Evolutionary conservation across 2,113 vertebrate genomes (phyloP).

Genomic region (Siphamia tubifer): DNA sequence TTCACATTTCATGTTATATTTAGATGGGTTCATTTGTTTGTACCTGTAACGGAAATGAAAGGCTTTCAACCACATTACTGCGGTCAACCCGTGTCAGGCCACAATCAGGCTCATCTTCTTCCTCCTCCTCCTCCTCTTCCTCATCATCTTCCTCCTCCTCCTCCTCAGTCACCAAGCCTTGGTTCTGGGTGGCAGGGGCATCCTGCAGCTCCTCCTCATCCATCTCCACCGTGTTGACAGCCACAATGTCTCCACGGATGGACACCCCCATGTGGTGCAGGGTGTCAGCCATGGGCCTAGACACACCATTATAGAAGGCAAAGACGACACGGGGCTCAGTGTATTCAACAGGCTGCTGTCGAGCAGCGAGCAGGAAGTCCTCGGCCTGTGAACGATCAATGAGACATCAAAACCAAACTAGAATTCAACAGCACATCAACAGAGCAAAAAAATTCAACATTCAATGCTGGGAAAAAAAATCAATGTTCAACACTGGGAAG

Average conservation of each 20-base stretch:
- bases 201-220: conserved; percentile 23
- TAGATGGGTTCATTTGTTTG: no score
- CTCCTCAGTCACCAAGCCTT: not conserved
- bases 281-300: conserved; percentile 88
- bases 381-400: conserved; percentile 89
- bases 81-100: conserved; percentile 84
- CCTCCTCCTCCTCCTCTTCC: conserved; percentile 9
- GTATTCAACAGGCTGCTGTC: conserved; percentile 91
- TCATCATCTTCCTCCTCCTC: conserved; percentile 7
- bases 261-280: conserved; percentile 90
- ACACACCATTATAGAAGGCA: conserved; percentile 94
- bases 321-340: conserved; percentile 91
- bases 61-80: no score
- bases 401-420: no score
- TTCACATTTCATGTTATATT: no score
- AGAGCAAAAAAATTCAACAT: no score
- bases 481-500: no score
- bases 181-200: no score
- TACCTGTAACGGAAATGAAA: no score
- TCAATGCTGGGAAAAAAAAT: no score
- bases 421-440: no score
- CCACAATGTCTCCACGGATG: conserved; percentile 91
- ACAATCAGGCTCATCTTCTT: conserved; percentile 65
- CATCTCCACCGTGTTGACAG: conserved; percentile 79
- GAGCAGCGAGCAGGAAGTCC: conserved; percentile 90